Evolutionary conservation across 2,113 vertebrate genomes (phyloP).

Genomic region (Oncorhynchus tshawytscha): DNA sequence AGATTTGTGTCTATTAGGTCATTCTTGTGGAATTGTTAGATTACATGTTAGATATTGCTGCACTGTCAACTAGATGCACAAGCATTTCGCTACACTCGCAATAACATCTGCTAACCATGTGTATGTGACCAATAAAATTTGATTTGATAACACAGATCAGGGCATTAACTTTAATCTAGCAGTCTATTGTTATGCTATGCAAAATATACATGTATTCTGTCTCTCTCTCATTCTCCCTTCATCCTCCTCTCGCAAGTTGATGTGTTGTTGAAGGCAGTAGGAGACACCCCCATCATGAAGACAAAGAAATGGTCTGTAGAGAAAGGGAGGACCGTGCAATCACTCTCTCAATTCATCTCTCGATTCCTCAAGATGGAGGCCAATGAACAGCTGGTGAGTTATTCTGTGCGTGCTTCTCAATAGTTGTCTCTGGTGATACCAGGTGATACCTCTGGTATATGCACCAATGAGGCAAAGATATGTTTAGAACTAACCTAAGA

Average conservation of each 20-base stretch:
- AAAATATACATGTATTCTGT: neutral
- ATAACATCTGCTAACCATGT: too few relatives aligned
- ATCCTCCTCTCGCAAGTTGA: constrained; percentile 76
- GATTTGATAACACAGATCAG: neutral
- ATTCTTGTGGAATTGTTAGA: too few relatives aligned
- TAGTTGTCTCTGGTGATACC: neutral
- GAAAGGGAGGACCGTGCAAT: constrained; percentile 86
- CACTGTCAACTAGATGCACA: too few relatives aligned
- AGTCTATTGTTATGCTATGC: neutral
- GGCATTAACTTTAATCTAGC: neutral
- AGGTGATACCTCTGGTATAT: too few relatives aligned
- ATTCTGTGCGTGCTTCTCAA: neutral
- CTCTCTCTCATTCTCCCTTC: neutral
- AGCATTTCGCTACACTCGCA: too few relatives aligned
- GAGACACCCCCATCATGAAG: constrained; percentile 97
- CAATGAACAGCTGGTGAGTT: constrained; percentile 87
- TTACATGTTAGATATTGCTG: too few relatives aligned
- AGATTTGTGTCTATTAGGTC: too few relatives aligned
- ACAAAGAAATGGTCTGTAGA: constrained; percentile 97
- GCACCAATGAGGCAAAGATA: too few relatives aligned
- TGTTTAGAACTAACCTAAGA: too few relatives aligned
- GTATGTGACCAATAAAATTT: too few relatives aligned
- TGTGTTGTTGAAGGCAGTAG: constrained; percentile 91
- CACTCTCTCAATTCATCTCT: constrained; percentile 90
- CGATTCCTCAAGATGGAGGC: constrained; percentile 92